A percentile compares a stretch with the other conserved stretches of the same genome.
These are phyloP conservation scores for Napeogenes inachia DNA, from an alignment of 2,888 invertebrate genomes.

Conservation along the genomic window DNA sequence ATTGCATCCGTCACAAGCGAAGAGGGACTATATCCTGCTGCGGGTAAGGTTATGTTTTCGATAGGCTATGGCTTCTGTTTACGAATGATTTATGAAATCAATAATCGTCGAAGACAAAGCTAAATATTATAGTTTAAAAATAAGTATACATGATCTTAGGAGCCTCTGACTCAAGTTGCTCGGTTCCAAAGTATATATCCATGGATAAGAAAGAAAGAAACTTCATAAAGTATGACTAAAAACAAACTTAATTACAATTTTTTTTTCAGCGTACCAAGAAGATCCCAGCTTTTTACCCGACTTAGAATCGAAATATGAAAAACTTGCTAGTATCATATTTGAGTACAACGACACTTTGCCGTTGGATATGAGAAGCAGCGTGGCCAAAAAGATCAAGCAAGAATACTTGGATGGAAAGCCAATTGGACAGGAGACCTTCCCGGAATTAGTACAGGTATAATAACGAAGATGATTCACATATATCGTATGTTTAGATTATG, in stretches of 20 bases:
- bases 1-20: conserved; percentile 81
- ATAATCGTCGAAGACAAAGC: too few relatives aligned
- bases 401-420: conserved; percentile 74
- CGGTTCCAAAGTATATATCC: too few relatives aligned
- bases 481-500: too few relatives aligned
- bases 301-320: conserved; percentile 77
- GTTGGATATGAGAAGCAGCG: conserved; percentile 53
- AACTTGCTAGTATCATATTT: conserved; percentile 78
- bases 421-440: conserved; percentile 67
- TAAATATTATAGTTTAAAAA: too few relatives aligned
- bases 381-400: conserved; percentile 73
- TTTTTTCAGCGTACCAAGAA: conserved; percentile 46
- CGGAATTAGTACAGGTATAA: conserved; percentile 58
- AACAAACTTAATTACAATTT: too few relatives aligned
- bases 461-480: background rate
- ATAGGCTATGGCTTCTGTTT: too few relatives aligned
- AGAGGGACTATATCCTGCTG: conserved; percentile 85
- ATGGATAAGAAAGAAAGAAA: too few relatives aligned
- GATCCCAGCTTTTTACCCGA: conserved; percentile 65
- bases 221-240: too few relatives aligned
- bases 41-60: conserved; percentile 50
- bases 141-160: too few relatives aligned
- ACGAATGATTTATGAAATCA: too few relatives aligned
- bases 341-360: conserved; percentile 80
- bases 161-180: too few relatives aligned